phyloP scores from a whole-genome alignment of 2,888 invertebrate species.

The Tortricodes alternella region DNA sequence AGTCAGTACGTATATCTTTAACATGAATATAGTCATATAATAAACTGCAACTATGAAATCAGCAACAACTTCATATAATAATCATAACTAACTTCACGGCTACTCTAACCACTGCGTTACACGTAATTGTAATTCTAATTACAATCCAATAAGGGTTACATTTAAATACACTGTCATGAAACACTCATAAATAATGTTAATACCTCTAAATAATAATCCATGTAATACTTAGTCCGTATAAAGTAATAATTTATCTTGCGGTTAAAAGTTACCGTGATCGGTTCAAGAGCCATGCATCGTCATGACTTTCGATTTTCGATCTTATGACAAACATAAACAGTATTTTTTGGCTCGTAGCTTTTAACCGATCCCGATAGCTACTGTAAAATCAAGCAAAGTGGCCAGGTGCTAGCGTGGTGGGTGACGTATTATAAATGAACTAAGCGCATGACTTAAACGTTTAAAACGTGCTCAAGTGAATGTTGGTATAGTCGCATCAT shows the following conservation, averaged over 20 bases:
- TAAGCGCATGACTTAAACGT: neutral
- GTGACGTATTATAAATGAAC: constrained; percentile 40
- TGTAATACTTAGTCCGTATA: constrained; percentile 3
- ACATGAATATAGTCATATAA: constrained; percentile 20
- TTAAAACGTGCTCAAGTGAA: neutral
- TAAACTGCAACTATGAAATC: constrained; percentile 32
- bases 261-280: neutral
- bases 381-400: constrained; percentile 51
- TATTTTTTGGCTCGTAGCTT: neutral
- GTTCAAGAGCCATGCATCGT: neutral
- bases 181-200: constrained; percentile 31
- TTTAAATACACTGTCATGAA: constrained; percentile 29
- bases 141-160: constrained; percentile 22
- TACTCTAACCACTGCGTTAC: constrained; percentile 15
- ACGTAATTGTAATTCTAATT: constrained; percentile 6
- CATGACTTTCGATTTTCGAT: neutral
- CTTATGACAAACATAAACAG: neutral
- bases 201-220: constrained; percentile 12
- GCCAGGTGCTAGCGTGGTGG: constrained; percentile 79
- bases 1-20: constrained; percentile 25
- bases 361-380: neutral
- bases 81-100: constrained; percentile 32
- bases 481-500: constrained; percentile 2
- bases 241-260: constrained; percentile 5
- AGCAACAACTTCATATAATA: constrained; percentile 21